Evolutionary conservation across 2,888 invertebrate species (phyloP).

Genomic region (Ochropacha duplaris): DNA sequence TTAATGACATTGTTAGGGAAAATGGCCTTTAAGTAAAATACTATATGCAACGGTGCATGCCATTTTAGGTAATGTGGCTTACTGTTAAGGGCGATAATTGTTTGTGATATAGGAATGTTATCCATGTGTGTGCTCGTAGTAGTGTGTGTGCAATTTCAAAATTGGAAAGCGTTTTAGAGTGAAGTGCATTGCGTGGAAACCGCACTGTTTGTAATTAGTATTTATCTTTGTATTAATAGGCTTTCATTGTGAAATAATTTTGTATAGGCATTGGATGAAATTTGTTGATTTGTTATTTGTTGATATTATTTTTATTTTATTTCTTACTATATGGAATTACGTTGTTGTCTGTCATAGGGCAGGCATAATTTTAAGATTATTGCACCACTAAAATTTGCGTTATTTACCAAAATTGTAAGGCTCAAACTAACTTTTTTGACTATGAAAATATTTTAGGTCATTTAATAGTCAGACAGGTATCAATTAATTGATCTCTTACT

Average conservation of each 20-base stretch:
- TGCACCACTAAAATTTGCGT: too few relatives aligned
- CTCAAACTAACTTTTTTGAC: too few relatives aligned
- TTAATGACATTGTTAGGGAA: neutral
- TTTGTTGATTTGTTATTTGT: too few relatives aligned
- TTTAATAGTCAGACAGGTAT: too few relatives aligned
- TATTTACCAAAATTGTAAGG: too few relatives aligned
- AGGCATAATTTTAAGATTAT: too few relatives aligned
- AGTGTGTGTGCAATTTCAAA: conserved; percentile 1
- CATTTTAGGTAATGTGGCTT: neutral
- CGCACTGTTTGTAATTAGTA: neutral
- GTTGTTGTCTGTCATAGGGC: too few relatives aligned
- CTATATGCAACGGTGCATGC: neutral
- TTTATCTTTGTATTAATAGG: neutral
- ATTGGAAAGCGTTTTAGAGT: conserved; percentile 3
- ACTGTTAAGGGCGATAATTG: conserved; percentile 1
- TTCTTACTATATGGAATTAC: too few relatives aligned
- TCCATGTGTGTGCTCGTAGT: neutral
- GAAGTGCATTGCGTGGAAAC: neutral
- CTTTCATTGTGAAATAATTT: neutral
- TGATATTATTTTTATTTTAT: too few relatives aligned
- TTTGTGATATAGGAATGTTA: neutral
- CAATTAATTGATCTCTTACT: too few relatives aligned
- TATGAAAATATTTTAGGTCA: too few relatives aligned
- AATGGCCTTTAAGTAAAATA: neutral
- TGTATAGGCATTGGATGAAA: neutral